Evolutionary conservation across 2,888 invertebrate species (phyloP).

Genomic region (Meloe dianella): DNA sequence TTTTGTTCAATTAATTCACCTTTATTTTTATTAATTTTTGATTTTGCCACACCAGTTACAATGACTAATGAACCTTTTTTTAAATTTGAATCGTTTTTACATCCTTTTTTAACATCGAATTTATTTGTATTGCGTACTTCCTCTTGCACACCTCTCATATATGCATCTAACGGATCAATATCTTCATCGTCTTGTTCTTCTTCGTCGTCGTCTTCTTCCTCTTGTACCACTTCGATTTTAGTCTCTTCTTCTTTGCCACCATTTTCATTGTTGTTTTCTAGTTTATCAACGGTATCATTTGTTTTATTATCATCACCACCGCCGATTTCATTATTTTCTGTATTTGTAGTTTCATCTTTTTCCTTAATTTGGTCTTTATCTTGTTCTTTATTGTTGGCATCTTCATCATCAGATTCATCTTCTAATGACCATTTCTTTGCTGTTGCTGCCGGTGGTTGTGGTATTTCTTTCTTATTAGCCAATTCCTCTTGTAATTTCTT

Average conservation of each 20-base stretch:
- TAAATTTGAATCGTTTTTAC: conserved; percentile 56
- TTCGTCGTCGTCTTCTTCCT: conserved; percentile 69
- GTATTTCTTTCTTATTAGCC: conserved; percentile 73
- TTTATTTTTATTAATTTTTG: conserved; percentile 78
- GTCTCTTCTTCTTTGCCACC: conserved; percentile 35
- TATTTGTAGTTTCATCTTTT: conserved; percentile 22
- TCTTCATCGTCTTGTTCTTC: conserved; percentile 72
- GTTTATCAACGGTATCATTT: no score
- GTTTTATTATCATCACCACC: conserved; percentile 35
- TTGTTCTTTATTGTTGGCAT: conserved; percentile 56
- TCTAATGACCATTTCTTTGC: conserved; percentile 93
- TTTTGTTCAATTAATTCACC: conserved; percentile 99
- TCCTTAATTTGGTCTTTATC: conserved; percentile 2
- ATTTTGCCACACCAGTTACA: conserved; percentile 84
- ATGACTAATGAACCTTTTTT: conserved; percentile 75
- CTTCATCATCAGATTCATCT: conserved; percentile 95
- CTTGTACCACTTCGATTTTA: conserved; percentile 52
- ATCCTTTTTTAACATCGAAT: conserved; percentile 66
- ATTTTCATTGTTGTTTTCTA: conserved; percentile 39
- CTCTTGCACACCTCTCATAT: conserved; percentile 87
- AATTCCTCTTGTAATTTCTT: conserved; percentile 79
- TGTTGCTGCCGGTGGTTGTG: conserved; percentile 6
- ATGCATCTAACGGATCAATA: conserved; percentile 96
- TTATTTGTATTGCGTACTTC: conserved; percentile 84
- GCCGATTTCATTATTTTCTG: conserved; percentile 32